These are phyloP conservation scores for Perca schrenkii DNA, from an alignment of 2,113 vertebrate genomes.

Conservation along the genomic window DNA sequence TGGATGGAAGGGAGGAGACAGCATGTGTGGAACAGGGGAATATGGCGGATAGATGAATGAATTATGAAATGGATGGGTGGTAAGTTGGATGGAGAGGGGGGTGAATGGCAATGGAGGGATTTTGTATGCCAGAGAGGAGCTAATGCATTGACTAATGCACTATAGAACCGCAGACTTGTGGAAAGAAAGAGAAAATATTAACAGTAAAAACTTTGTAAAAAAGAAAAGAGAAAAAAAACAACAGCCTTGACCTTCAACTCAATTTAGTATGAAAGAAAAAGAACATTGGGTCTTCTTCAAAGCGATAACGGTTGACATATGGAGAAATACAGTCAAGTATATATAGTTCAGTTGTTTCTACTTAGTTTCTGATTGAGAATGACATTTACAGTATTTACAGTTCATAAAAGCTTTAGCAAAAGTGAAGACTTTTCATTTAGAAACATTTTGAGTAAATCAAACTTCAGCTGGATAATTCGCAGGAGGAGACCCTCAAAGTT, in stretches of 20 bases:
- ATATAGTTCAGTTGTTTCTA: background rate
- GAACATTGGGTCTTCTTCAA: background rate
- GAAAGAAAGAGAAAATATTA: constrained; percentile 21
- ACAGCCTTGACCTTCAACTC: background rate
- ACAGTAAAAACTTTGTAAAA: constrained; percentile 16
- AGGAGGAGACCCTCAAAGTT: background rate
- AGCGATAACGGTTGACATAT: background rate
- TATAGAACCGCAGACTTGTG: constrained; percentile 23
- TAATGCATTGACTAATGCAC: constrained; percentile 57
- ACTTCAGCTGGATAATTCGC: background rate
- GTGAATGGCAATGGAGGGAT: constrained; percentile 3
- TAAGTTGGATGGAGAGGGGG: constrained; percentile 9
- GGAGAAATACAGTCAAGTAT: background rate
- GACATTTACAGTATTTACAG: background rate
- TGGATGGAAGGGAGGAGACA: constrained; percentile 26
- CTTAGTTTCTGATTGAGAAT: background rate
- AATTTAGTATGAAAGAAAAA: background rate
- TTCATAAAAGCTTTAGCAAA: background rate
- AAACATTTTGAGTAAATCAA: background rate
- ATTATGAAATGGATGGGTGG: constrained; percentile 50
- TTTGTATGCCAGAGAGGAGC: constrained; percentile 14
- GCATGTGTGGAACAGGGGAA: constrained; percentile 15
- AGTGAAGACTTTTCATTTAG: background rate
- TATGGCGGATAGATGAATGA: constrained; percentile 41
- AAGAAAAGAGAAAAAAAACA: too few relatives aligned